A percentile compares a stretch with the other conserved stretches of the same genome.
These are phyloP conservation scores for Cosmia trapezina DNA, from an alignment of 2,888 invertebrate species.

Conservation along the genomic window DNA sequence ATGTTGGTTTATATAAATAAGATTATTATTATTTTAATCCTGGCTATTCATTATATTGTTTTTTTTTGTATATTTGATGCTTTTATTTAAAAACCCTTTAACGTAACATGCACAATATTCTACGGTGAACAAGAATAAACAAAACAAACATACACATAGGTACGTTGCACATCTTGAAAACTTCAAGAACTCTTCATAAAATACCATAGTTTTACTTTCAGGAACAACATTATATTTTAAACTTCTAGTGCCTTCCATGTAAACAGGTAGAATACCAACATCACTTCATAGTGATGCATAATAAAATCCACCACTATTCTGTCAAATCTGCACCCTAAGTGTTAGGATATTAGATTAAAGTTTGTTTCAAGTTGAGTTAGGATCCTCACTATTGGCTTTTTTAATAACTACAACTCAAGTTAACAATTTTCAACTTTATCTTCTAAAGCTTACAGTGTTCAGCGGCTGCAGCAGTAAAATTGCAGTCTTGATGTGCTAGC, in stretches of 20 bases:
- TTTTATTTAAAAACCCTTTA: no score
- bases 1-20: not conserved
- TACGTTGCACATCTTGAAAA: no score
- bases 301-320: constrained; percentile 29
- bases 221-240: not conserved
- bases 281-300: constrained; percentile 22
- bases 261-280: constrained; percentile 1
- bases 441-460: not conserved
- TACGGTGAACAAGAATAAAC: no score
- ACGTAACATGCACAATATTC: no score
- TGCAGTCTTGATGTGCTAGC: constrained; percentile 38
- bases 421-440: constrained; percentile 24
- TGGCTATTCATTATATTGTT: not conserved
- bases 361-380: constrained; percentile 59
- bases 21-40: not conserved
- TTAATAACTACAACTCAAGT: not conserved
- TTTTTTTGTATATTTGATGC: no score
- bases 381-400: constrained; percentile 52
- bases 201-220: not conserved
- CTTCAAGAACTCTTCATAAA: no score
- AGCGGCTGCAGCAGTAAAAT: constrained; percentile 9
- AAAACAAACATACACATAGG: no score
- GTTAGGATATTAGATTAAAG: constrained; percentile 62
- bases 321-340: constrained; percentile 51
- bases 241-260: not conserved